These are phyloP conservation scores for Pachydiplax longipennis DNA, from an alignment of 2,888 invertebrate genomes.

Conservation along the genomic window DNA sequence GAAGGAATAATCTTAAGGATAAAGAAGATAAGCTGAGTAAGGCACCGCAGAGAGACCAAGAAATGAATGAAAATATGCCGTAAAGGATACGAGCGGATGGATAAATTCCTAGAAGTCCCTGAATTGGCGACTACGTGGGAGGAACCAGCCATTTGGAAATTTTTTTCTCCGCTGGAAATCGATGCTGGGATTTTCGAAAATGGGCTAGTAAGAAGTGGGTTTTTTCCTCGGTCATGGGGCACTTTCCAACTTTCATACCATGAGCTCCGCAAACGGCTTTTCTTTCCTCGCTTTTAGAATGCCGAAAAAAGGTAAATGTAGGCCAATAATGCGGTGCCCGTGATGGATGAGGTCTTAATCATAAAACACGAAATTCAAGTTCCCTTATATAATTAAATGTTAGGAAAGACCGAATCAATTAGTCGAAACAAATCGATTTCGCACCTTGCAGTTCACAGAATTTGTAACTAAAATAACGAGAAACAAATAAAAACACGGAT, in stretches of 20 bases:
- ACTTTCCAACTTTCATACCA: neutral
- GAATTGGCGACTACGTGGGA: neutral
- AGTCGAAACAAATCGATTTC: no score
- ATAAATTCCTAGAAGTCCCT: neutral
- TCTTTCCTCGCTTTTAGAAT: neutral
- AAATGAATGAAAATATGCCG: neutral
- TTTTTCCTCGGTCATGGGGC: neutral
- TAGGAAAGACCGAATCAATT: no score
- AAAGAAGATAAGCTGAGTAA: neutral
- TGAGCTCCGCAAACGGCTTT: neutral
- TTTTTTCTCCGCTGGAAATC: neutral
- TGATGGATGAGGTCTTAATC: no score
- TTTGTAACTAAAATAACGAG: no score
- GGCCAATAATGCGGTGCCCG: neutral
- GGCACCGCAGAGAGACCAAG: neutral
- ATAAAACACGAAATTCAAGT: no score
- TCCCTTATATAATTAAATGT: no score
- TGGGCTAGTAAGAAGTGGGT: neutral
- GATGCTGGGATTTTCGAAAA: neutral
- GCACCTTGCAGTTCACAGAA: no score
- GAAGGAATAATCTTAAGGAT: neutral
- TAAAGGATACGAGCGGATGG: neutral
- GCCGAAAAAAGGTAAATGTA: neutral
- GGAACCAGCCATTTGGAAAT: neutral
- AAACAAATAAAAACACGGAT: no score